These are phyloP conservation scores for Drosophila mettleri DNA, from an alignment of 2,888 invertebrate genomes.

Conservation along the genomic window DNA sequence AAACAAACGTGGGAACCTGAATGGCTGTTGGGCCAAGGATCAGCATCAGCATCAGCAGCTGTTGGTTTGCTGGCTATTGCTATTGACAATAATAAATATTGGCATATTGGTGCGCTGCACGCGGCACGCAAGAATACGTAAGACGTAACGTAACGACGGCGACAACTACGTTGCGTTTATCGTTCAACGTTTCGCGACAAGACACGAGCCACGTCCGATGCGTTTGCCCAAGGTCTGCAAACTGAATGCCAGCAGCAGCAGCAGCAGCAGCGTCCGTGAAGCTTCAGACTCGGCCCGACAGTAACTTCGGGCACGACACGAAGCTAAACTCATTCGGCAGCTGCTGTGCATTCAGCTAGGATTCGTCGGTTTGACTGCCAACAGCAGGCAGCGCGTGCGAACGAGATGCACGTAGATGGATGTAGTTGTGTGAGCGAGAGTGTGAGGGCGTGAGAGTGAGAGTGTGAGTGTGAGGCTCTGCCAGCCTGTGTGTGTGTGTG, in stretches of 20 bases:
- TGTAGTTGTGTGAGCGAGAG: constrained; percentile 19
- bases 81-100: constrained; percentile 71
- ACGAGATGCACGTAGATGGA: constrained; percentile 62
- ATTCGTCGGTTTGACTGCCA: constrained; percentile 74
- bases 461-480: constrained; percentile 33
- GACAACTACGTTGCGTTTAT: constrained; percentile 18
- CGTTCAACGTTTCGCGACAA: constrained; percentile 14
- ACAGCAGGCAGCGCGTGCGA: constrained; percentile 46
- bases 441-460: constrained; percentile 2
- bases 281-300: constrained; percentile 10
- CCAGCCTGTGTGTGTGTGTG: not conserved
- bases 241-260: constrained; percentile 65
- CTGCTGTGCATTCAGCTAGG: constrained; percentile 66
- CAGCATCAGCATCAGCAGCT: constrained; percentile 22
- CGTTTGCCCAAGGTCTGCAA: constrained; percentile 82
- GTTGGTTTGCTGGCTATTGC: constrained; percentile 44
- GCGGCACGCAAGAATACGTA: constrained; percentile 54
- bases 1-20: constrained; percentile 72
- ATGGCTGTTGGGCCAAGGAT: constrained; percentile 24
- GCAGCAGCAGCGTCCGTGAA: constrained; percentile 14
- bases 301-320: constrained; percentile 27
- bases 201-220: constrained; percentile 70
- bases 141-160: constrained; percentile 62
- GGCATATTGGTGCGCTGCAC: constrained; percentile 51
- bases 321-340: constrained; percentile 25